Base-by-base conservation (phyloP, 2,888 invertebrate species). In the Agrenia bidenticulata region DNA sequence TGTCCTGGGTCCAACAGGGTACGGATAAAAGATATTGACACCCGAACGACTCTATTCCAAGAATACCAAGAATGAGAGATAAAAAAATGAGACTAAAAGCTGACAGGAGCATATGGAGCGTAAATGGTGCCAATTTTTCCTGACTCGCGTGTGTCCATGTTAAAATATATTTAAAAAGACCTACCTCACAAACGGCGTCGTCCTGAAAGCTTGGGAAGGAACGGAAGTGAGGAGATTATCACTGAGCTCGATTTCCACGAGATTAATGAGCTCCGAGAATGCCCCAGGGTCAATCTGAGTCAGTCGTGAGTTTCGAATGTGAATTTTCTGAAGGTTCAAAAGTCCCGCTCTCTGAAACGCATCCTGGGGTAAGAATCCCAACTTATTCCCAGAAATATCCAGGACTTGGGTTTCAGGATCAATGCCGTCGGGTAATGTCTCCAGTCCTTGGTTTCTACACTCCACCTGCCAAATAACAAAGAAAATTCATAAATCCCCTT, bases 401-500 rank as follows among this genome's bases (percentile, higher is more conserved):
- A 94, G 83, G 77, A 94, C 93, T 83, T 94, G 94, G 39, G 94
- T 94, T 77, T 89, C 91, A 49, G 89, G 87, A 80, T 93, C 92
- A 74, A 93, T 88, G 78, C 88, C 88, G 77, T 89, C 88, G 54
- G 94, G 94, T 74, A 94, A 88, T 63, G 88, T 87, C 78, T 90
- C 90, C 73, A 94, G 85, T 66, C 87, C 87, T 66, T 89, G 87
- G 80, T 91, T 88, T 78, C 88, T 87, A 81, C 94, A 94, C 82
- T 93, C 92, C 68, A 93, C 80, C 65, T 79, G 69, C 77, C 39
- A 27, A 61, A 21, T 11, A 49, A 45, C 37, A 45, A 58, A 53
- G 21, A 60, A 55, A 41, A 57, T 9, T 53, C 23, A 41, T 13
- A 57, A 56, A 49, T 32, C 11, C 32, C 4, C 32, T 32, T n/a